Evolutionary conservation across 2,113 vertebrate genomes (phyloP).

Genomic region (Callocephalon fimbriatum): DNA sequence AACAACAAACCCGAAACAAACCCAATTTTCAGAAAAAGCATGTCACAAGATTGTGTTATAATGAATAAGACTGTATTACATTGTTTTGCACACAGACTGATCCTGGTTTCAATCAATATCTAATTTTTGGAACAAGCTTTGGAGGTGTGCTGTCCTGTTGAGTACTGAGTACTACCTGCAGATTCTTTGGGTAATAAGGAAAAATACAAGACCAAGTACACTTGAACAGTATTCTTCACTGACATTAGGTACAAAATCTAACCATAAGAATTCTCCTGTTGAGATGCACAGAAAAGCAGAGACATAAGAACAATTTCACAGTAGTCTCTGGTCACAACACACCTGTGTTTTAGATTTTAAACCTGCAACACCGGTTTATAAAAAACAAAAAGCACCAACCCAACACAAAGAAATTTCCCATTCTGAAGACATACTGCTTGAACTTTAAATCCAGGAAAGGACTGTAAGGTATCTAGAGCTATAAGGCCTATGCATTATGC

Average conservation of each 20-base stretch:
- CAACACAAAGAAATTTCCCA: background rate
- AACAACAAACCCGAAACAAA: background rate
- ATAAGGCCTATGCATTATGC: background rate
- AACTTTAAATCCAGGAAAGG: background rate
- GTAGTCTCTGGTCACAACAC: background rate
- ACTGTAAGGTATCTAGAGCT: background rate
- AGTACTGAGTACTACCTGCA: background rate
- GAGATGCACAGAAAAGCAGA: background rate
- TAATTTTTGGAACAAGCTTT: background rate
- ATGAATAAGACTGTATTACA: background rate
- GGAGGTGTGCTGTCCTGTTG: background rate
- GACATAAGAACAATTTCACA: background rate
- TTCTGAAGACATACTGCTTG: background rate
- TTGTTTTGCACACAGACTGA: background rate
- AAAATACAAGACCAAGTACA: background rate
- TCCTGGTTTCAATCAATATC: background rate
- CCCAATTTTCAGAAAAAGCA: background rate
- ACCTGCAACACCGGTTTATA: background rate
- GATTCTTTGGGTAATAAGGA: background rate
- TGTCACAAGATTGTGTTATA: background rate
- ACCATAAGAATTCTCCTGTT: background rate
- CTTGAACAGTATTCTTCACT: background rate
- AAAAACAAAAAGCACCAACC: background rate
- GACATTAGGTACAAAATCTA: background rate
- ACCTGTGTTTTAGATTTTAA: background rate